A percentile compares a stretch with the other conserved stretches of the same genome.
phyloP scores from a whole-genome alignment of 2,888 invertebrate genomes.

The Operophtera brumata region DNA sequence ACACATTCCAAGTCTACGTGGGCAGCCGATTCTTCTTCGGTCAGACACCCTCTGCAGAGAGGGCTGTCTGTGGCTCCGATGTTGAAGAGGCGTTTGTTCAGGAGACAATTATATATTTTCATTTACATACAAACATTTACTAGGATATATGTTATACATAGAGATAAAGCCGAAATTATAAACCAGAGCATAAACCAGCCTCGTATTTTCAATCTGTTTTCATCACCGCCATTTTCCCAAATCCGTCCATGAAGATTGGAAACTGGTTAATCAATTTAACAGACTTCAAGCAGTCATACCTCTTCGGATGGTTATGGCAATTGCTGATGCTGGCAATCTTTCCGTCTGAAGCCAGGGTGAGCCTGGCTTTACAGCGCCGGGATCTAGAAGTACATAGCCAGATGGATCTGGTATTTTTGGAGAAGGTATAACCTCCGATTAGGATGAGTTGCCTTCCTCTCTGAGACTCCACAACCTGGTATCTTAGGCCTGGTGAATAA shows the following conservation, averaged over 20 bases:
- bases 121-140: no score
- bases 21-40: no score
- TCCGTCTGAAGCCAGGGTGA: background rate
- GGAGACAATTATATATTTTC: no score
- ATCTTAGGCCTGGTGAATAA: background rate
- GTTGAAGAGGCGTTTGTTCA: no score
- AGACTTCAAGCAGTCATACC: no score
- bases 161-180: no score
- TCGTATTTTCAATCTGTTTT: background rate
- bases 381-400: conserved; percentile 6
- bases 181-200: no score
- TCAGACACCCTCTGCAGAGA: no score
- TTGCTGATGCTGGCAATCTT: background rate
- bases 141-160: no score
- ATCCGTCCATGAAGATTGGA: background rate
- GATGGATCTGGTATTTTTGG: background rate
- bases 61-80: no score
- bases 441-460: conserved; percentile 5
- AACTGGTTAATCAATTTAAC: background rate
- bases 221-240: background rate
- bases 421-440: background rate
- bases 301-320: conserved; percentile 1
- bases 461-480: conserved; percentile 3
- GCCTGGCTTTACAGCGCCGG: conserved; percentile 1
- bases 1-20: no score